phyloP scores from a whole-genome alignment of 1,140 invertebrate genomes.

The Drosophila jambulina region DNA sequence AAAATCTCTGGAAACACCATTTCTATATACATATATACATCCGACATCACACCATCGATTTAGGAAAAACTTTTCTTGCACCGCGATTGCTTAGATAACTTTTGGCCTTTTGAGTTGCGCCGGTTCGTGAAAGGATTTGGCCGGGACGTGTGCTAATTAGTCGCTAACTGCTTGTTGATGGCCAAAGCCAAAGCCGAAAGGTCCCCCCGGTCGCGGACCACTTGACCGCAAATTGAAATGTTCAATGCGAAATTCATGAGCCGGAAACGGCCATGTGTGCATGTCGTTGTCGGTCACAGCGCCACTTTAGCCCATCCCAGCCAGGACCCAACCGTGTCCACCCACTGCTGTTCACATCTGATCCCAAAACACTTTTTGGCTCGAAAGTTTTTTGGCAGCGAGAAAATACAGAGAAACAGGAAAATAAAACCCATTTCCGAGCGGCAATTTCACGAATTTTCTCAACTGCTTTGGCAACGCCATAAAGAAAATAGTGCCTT shows the following conservation, averaged over 20 bases:
- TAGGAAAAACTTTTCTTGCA: neutral
- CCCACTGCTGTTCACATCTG: conserved; percentile 10
- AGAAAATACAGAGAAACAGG: conserved; percentile 4
- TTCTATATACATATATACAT: neutral
- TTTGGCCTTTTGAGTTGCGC: neutral
- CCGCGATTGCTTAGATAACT: neutral
- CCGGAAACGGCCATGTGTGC: conserved; percentile 13
- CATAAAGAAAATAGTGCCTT: conserved; percentile 59
- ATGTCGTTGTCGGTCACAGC: neutral
- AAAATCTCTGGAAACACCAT: no score
- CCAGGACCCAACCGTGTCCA: neutral
- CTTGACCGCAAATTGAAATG: conserved; percentile 47
- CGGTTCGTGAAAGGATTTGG: conserved; percentile 21
- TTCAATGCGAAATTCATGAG: conserved; percentile 45
- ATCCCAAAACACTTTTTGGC: conserved; percentile 50
- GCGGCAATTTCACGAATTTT: conserved; percentile 48
- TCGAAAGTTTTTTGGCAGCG: conserved; percentile 23
- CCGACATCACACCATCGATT: neutral
- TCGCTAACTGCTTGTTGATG: conserved; percentile 52
- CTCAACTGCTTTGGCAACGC: conserved; percentile 49
- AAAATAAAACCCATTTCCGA: conserved; percentile 48
- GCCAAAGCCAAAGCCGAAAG: neutral
- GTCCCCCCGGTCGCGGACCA: conserved; percentile 19
- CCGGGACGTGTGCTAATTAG: conserved; percentile 53
- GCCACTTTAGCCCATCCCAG: no score